A percentile compares a stretch with the other conserved stretches of the same genome.
These are phyloP conservation scores for Synanthedon myopaeformis DNA, from an alignment of 2,888 invertebrate species.

Conservation along the genomic window DNA sequence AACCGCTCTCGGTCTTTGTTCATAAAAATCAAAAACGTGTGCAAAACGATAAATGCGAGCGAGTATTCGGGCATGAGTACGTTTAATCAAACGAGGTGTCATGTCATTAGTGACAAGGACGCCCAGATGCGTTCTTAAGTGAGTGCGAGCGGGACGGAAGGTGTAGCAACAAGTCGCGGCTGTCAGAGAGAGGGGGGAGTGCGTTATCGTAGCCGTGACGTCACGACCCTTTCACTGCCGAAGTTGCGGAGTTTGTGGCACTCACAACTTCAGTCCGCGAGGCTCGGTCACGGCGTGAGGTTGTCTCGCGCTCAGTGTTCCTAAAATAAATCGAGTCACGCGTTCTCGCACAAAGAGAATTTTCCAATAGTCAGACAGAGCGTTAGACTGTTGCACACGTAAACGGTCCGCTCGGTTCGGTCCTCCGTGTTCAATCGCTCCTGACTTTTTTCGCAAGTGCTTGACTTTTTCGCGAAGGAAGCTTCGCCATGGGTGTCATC, in stretches of 20 bases:
- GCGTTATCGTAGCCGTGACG: slow-evolving; percentile 70
- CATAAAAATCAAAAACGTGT: slow-evolving; percentile 7
- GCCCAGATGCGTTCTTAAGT: slow-evolving; percentile 23
- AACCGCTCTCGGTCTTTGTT: background rate
- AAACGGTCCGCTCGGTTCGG: slow-evolving; percentile 44
- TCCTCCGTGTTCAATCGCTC: slow-evolving; percentile 38
- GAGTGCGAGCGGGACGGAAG: slow-evolving; percentile 28
- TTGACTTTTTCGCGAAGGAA: slow-evolving; percentile 4
- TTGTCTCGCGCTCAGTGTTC: slow-evolving; percentile 53
- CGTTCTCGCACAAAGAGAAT: slow-evolving; percentile 35
- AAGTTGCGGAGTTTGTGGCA: slow-evolving; percentile 33
- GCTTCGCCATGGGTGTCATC: slow-evolving; percentile 52
- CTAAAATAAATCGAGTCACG: slow-evolving; percentile 41
- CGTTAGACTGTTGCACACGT: slow-evolving; percentile 22
- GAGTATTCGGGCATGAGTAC: slow-evolving; percentile 12
- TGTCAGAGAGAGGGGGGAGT: slow-evolving; percentile 21
- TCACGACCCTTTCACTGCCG: slow-evolving; percentile 68
- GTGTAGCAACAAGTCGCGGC: slow-evolving; percentile 57
- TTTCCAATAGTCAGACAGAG: slow-evolving; percentile 25
- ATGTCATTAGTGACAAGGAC: slow-evolving; percentile 44
- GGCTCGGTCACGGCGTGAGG: slow-evolving; percentile 65
- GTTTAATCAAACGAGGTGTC: slow-evolving; percentile 34
- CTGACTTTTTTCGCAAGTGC: slow-evolving; percentile 12
- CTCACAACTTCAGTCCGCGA: slow-evolving; percentile 52
- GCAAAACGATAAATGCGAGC: slow-evolving; percentile 5